Base-by-base conservation (phyloP, 2,797 vertebrate genomes). In the Austrolebias charrua region DNA sequence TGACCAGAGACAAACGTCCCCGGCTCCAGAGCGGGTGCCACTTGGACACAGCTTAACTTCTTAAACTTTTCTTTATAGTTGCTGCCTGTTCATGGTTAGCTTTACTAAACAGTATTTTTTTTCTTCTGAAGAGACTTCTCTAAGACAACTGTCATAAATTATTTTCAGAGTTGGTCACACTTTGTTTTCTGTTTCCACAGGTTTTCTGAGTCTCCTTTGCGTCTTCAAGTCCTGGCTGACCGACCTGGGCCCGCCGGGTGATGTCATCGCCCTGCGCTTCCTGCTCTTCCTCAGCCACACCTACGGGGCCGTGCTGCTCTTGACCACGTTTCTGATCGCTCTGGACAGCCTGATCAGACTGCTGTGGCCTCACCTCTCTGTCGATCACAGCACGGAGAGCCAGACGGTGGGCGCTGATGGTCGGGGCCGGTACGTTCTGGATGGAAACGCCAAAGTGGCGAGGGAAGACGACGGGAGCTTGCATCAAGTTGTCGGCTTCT, bases 281-380 rank as follows among this genome's bases (percentile, higher is more conserved):
- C 82, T 93, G 64, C 83, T 92, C 43, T 94, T 94, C 56, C 88
- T 93, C 42, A 81, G 92, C 69, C 80, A 92, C 75, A 88, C 87
- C 1, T 94, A 94, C 4, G 82, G 84, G 1, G 56, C 52, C 0
- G 89, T 90, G 55, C n/a, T 93, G 66, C 75, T 93, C 31, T 76
- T 94, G 57, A 87, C 63, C n/a, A 71, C 78, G 1, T 91, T 89
- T 35, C 81, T 93, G 60, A 86, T 92, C 0, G 69, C 86, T 1
- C 63, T 80, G 69, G 93, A 94, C 79, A 76, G 81, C 19, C 45
- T 87, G 56, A 33, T 60, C 38, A 59, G 72, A 46, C 70, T 83
- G 33, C 63, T 82, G 18, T 55, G 71, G 73, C 57, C 69, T 24
- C 61, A n/a, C 7, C 35, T 15, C 6, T 54, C 10, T 1, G 11